Conservation (phyloP, 2,888 invertebrate genomes). For the Microctonus hyperodae region DNA sequence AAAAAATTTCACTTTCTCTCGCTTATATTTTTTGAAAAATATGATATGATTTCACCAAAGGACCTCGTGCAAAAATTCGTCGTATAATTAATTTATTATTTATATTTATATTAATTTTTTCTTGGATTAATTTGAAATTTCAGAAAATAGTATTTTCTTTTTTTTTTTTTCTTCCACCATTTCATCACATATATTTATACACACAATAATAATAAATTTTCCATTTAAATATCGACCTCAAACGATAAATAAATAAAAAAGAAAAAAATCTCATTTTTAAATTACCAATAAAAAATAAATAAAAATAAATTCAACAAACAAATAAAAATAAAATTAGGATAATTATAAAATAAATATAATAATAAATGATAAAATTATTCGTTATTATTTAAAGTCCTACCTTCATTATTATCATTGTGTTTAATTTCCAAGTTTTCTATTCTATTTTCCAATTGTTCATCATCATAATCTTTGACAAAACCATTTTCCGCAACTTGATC, state of each 20-base stretch:
- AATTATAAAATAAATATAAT: background rate
- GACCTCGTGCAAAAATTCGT: slow-evolving; percentile 36
- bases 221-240: no score
- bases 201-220: no score
- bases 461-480: slow-evolving; percentile 36
- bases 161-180: background rate
- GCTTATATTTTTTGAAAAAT: slow-evolving; percentile 33
- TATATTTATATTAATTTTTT: slow-evolving; percentile 27
- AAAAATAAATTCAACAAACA: background rate
- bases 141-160: background rate
- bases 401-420: slow-evolving; percentile 18
- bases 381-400: background rate
- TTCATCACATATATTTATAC: background rate
- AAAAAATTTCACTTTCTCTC: slow-evolving; percentile 28
- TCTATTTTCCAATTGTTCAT: slow-evolving; percentile 42
- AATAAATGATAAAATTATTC: background rate
- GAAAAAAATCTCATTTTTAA: no score
- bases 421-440: slow-evolving; percentile 37
- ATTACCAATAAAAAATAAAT: no score
- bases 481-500: slow-evolving; percentile 36
- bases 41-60: slow-evolving; percentile 53
- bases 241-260: no score
- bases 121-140: slow-evolving; percentile 14
- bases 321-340: background rate
- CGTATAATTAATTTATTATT: slow-evolving; percentile 42